Conservation (phyloP, 2,113 vertebrate species). For the Amphilophus citrinellus region DNA sequence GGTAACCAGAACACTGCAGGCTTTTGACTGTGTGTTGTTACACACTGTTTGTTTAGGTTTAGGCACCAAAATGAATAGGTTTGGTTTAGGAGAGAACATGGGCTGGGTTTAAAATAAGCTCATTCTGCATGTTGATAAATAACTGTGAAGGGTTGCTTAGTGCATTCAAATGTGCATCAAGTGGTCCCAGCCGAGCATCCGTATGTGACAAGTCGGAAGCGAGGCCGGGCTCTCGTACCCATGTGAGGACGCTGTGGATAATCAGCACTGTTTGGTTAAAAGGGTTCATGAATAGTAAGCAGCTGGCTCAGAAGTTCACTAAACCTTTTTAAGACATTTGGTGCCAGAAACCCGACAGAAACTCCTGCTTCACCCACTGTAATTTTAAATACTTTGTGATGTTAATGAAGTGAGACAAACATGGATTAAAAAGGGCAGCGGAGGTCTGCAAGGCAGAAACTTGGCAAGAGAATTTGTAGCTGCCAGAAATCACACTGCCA, state of each 20-base stretch:
- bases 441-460: neutral
- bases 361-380: neutral
- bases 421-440: neutral
- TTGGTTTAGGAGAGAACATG: neutral
- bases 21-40: neutral
- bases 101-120: neutral
- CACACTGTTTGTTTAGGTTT: neutral
- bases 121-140: conserved; percentile 7
- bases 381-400: conserved; percentile 21
- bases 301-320: conserved; percentile 31
- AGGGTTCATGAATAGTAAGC: conserved; percentile 45
- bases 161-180: neutral
- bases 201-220: neutral
- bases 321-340: conserved; percentile 24
- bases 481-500: neutral
- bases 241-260: conserved; percentile 1
- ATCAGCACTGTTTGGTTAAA: conserved; percentile 29
- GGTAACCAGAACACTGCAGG: neutral
- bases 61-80: neutral
- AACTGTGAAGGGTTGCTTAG: neutral
- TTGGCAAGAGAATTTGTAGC: neutral
- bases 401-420: conserved; percentile 14
- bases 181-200: neutral
- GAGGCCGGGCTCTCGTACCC: neutral
- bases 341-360: conserved; percentile 10